phyloP scores from a whole-genome alignment of 2,113 vertebrate species.

The Lanius collurio region DNA sequence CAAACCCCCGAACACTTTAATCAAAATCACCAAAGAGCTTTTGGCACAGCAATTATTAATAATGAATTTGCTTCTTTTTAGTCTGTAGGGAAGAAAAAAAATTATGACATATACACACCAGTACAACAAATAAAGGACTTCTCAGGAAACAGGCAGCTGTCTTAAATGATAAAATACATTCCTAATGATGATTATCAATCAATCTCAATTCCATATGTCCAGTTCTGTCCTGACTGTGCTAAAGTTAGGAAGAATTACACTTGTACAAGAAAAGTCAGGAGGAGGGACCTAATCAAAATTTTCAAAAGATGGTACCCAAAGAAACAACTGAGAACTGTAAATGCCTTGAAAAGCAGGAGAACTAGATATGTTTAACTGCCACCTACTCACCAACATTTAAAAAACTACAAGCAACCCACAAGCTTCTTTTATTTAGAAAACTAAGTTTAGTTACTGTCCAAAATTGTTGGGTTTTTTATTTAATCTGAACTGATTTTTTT shows the following conservation, averaged over 20 bases:
- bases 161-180: neutral
- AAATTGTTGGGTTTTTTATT: neutral
- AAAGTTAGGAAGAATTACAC: neutral
- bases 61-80: neutral
- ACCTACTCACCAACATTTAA: neutral
- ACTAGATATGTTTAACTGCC: neutral
- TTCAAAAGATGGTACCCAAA: neutral
- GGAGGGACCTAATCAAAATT: neutral
- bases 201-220: neutral
- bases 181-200: neutral
- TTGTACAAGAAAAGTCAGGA: neutral
- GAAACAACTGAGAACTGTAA: neutral
- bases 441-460: neutral
- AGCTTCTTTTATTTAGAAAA: constrained; percentile 15
- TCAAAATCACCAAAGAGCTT: neutral
- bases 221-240: neutral
- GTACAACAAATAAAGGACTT: neutral
- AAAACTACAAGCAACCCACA: constrained; percentile 17
- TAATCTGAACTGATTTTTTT: neutral
- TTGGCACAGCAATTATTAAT: neutral
- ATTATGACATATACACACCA: neutral
- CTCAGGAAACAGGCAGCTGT: neutral
- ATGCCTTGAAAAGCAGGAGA: neutral
- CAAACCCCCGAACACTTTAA: neutral
- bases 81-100: neutral